These are phyloP conservation scores for Menidia menidia DNA, from an alignment of 2,797 vertebrate genomes.

Conservation along the genomic window DNA sequence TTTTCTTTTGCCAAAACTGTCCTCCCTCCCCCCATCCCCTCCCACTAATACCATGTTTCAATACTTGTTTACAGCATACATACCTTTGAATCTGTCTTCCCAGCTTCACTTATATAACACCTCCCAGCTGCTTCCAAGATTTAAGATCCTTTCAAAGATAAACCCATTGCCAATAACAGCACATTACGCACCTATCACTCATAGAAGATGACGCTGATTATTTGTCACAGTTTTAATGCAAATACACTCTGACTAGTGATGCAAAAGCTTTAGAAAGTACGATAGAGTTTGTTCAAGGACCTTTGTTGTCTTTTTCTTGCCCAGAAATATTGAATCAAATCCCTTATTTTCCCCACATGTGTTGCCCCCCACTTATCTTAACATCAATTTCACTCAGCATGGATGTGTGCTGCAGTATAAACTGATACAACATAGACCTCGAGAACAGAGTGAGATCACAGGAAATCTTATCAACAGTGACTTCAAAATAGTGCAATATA, in stretches of 20 bases:
- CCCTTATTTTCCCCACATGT: background rate
- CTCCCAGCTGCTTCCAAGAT: background rate
- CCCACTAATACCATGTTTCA: constrained; percentile 1
- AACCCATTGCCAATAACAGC: background rate
- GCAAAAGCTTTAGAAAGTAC: background rate
- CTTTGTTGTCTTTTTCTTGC: background rate
- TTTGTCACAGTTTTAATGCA: background rate
- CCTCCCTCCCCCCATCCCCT: background rate
- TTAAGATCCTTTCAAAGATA: constrained; percentile 28
- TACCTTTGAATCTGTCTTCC: constrained; percentile 7
- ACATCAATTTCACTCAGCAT: background rate
- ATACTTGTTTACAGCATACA: background rate
- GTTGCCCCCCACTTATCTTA: constrained; percentile 4
- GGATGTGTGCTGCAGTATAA: constrained; percentile 10
- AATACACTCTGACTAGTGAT: background rate
- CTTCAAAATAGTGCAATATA: constrained; percentile 25
- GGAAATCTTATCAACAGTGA: constrained; percentile 40
- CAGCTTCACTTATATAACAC: constrained; percentile 5
- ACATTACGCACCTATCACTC: background rate
- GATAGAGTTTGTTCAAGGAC: background rate
- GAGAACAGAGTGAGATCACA: constrained; percentile 29
- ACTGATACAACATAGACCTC: constrained; percentile 10
- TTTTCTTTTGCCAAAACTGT: constrained; percentile 1
- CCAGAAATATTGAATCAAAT: constrained; percentile 14
- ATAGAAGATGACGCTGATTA: background rate